Evolutionary conservation across 2,113 vertebrate genomes (phyloP), one percentile per base, ranked within the genome.

Genomic region (Hemichromis elongatus): DNA sequence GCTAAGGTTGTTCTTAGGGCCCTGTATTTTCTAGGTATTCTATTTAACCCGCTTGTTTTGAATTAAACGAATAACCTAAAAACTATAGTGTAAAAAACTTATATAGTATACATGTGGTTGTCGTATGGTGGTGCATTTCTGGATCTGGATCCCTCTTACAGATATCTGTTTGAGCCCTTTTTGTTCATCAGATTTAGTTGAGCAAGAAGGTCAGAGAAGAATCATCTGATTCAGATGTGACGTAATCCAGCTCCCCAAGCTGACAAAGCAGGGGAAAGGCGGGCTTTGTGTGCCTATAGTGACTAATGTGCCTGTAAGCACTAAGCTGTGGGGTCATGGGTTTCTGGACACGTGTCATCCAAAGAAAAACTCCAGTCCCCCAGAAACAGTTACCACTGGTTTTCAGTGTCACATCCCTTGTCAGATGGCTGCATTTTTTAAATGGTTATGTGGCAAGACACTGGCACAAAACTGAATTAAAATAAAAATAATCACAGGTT

Each of bases 141-240:
- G 68, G 19, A 73, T 73, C 14, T 73, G 42, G 42, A 75, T 50
- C 42, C 42, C 18, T 75, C 70, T 75, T 75, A 75, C 10, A 75
- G 45, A 47, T 75, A 30, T 75, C 70, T 3, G 10, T 75, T 52
- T 75, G 26, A 75, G 45, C 70, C 70, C 55, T 30, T 59, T 80
- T 47, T 47, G 55, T 47, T 80, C n/a, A 59, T 57, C 26, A 59
- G 9, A 59, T 81, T 79, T 57, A 35, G 50, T 85, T 78, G 77
- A 59, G 59, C 77, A 88, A 81, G 81, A 83, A 92, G 88, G 92
- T 91, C 84, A 88, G 79, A 84, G 83, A 82, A 77, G 85, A 92
- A 86, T 63, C 78, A 77, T 90, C 75, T 93, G 91, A 92, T 86
- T 93, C 93, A 93, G 66, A 83, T 89, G 37, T 94, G 89, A 93